phyloP scores from a whole-genome alignment of 2,113 vertebrate genomes.

The Aramus guarauna region DNA sequence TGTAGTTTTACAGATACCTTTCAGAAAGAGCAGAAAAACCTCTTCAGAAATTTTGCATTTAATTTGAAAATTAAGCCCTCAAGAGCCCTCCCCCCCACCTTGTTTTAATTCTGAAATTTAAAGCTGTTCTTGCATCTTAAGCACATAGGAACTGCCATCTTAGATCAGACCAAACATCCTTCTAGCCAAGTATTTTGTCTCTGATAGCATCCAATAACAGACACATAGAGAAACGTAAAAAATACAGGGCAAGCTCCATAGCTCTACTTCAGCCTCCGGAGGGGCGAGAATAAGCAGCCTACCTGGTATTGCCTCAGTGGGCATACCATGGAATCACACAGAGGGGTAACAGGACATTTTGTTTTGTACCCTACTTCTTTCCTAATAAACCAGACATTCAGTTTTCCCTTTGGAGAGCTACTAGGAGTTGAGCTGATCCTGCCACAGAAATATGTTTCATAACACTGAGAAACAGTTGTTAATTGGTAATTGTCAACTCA shows the following conservation, averaged over 20 bases:
- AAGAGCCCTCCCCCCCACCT: background rate
- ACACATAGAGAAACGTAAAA: background rate
- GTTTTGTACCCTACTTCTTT: background rate
- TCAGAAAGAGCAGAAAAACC: background rate
- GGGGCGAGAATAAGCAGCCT: background rate
- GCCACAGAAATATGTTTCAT: background rate
- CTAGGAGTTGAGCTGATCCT: background rate
- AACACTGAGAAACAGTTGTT: background rate
- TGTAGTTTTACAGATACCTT: background rate
- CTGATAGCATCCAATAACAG: background rate
- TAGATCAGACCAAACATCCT: background rate
- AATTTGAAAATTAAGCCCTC: background rate
- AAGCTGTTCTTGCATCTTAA: background rate
- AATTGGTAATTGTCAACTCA: background rate
- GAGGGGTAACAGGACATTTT: background rate
- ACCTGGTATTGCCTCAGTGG: background rate
- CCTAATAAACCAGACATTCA: background rate
- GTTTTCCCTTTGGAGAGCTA: background rate
- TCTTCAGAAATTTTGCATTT: background rate
- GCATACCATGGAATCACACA: background rate
- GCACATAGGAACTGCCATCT: background rate
- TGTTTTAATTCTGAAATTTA: background rate
- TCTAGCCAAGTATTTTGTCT: background rate
- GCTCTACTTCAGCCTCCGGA: background rate
- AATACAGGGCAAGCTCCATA: background rate